Percentiles rank a stretch among this genome's conserved stretches.
phyloP scores from a whole-genome alignment of 2,888 invertebrate species.

The Dasypolia templi region DNA sequence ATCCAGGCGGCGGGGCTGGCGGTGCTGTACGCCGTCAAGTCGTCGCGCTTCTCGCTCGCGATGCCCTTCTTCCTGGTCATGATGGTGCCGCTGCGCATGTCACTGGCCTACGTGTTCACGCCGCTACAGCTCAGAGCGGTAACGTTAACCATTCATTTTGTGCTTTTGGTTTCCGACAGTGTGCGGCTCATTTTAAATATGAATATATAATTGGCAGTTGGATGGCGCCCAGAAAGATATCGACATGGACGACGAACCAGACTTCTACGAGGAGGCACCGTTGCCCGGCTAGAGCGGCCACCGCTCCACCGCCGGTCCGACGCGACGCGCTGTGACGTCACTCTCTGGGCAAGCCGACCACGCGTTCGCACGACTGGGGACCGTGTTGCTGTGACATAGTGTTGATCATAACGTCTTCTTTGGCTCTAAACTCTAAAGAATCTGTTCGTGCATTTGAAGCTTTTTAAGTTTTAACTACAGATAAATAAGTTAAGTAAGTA shows the following conservation, averaged over 20 bases:
- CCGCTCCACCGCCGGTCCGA: too few species aligned
- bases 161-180: background rate
- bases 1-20: conserved; percentile 95
- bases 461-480: background rate
- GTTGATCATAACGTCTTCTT: background rate
- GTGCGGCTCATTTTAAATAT: conserved; percentile 31
- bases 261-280: conserved; percentile 98
- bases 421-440: background rate
- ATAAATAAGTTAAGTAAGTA: background rate
- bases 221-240: conserved; percentile 96
- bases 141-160: conserved; percentile 69
- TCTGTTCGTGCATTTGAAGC: conserved; percentile 6
- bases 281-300: conserved; percentile 92
- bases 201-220: conserved; percentile 89
- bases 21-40: conserved; percentile 96
- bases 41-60: conserved; percentile 96
- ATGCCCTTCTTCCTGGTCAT: conserved; percentile 98
- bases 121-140: conserved; percentile 96
- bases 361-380: background rate
- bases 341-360: background rate
- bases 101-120: conserved; percentile 94
- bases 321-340: background rate
- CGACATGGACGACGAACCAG: conserved; percentile 96
- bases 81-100: conserved; percentile 96
- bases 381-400: background rate